Evolutionary conservation across 2,797 vertebrate species (phyloP).

Genomic region (Enteromius argenteus): DNA sequence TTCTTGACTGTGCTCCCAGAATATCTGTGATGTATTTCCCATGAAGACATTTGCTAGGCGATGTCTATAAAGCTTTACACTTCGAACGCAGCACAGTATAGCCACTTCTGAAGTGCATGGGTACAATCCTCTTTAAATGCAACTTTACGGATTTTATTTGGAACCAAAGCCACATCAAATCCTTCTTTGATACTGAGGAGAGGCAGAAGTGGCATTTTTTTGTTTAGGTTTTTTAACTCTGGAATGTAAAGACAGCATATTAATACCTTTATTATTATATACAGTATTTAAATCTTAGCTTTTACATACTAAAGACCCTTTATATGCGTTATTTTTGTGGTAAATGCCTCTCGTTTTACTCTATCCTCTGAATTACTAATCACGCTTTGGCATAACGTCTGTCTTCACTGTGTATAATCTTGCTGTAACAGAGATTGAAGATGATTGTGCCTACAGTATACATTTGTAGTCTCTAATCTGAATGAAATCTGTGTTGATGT

Average conservation of each 20-base stretch:
- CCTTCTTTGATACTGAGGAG: not conserved
- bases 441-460: slow-evolving; percentile 21
- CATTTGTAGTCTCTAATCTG: slow-evolving; percentile 31
- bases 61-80: not conserved
- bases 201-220: not conserved
- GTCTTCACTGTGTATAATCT: slow-evolving; percentile 17
- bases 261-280: not conserved
- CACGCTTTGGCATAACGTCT: not conserved
- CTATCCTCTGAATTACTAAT: not conserved
- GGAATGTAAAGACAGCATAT: not conserved
- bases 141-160: not conserved
- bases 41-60: not conserved
- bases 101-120: not conserved
- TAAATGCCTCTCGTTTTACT: not conserved
- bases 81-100: not conserved
- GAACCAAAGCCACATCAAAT: not conserved
- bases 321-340: not conserved
- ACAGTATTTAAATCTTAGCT: not conserved
- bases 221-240: not conserved
- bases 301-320: not conserved
- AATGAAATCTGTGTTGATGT: slow-evolving; percentile 28
- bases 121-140: not conserved
- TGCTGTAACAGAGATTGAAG: slow-evolving; percentile 7
- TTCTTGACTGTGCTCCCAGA: not conserved
- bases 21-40: not conserved